These are phyloP conservation scores for Conus canariensis DNA, from an alignment of 2,888 invertebrate species.

Conservation along the genomic window DNA sequence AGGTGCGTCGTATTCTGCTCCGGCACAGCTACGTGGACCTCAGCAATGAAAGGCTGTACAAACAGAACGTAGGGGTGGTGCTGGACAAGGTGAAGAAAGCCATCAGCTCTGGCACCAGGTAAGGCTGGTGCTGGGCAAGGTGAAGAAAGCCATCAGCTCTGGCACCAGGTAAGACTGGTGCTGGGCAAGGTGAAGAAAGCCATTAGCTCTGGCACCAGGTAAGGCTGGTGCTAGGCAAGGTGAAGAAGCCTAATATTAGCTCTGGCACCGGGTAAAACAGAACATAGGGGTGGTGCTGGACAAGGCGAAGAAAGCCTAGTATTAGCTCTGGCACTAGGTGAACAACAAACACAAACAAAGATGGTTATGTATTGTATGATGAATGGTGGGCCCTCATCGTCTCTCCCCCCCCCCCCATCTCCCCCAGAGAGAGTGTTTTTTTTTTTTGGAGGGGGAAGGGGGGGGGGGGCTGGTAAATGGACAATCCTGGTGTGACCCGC, in stretches of 20 bases:
- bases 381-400: no score
- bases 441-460: no score
- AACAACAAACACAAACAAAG: no score
- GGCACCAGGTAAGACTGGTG: constrained; percentile 46
- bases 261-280: background rate
- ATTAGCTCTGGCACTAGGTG: background rate
- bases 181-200: constrained; percentile 37
- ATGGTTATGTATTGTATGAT: no score
- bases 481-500: no score
- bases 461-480: no score
- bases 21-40: constrained; percentile 70
- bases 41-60: constrained; percentile 74
- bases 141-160: constrained; percentile 61
- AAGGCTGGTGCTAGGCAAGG: constrained; percentile 52
- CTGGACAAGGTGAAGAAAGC: constrained; percentile 70
- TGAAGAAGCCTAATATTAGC: no score
- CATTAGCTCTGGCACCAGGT: background rate
- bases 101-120: constrained; percentile 33
- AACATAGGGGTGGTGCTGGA: no score
- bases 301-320: no score
- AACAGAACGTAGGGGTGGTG: constrained; percentile 69
- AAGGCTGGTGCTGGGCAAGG: constrained; percentile 64
- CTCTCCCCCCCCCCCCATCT: no score
- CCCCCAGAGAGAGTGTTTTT: no score
- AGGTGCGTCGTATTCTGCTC: constrained; percentile 70